Evolutionary conservation across 1,140 invertebrate species (phyloP).

Genomic region (Drosophila triauraria): DNA sequence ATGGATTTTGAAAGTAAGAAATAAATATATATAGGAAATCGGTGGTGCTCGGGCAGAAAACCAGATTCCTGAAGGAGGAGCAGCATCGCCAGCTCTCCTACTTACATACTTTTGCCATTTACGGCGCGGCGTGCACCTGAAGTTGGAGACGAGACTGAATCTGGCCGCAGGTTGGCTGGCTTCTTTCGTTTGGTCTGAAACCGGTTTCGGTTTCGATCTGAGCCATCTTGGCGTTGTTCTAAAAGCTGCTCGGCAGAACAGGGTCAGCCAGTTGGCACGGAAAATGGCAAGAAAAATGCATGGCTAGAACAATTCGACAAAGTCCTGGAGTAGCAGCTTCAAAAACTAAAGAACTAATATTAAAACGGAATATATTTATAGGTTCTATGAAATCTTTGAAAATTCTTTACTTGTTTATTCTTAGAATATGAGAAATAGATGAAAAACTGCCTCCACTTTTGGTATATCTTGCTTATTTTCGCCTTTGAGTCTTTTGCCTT

Average conservation of each 20-base stretch:
- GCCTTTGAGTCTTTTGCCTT: neutral
- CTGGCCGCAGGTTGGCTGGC: slow-evolving; percentile 35
- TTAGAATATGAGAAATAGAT: neutral
- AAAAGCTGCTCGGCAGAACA: slow-evolving; percentile 66
- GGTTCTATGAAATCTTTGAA: no score
- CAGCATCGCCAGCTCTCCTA: slow-evolving; percentile 26
- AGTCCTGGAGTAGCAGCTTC: slow-evolving; percentile 3
- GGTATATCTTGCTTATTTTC: neutral
- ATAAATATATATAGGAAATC: slow-evolving; percentile 18
- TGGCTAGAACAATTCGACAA: slow-evolving; percentile 3
- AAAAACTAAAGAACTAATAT: neutral
- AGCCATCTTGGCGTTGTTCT: slow-evolving; percentile 51
- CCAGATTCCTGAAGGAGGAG: slow-evolving; percentile 47
- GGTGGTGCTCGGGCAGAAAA: slow-evolving; percentile 16
- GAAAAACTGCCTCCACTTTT: neutral
- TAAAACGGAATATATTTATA: no score
- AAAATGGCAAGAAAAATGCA: slow-evolving; percentile 27
- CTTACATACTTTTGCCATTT: slow-evolving; percentile 58
- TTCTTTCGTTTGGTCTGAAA: slow-evolving; percentile 27
- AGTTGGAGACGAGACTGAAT: slow-evolving; percentile 27
- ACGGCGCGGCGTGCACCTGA: slow-evolving; percentile 34
- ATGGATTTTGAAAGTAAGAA: slow-evolving; percentile 29
- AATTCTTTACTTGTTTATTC: neutral
- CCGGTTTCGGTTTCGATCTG: slow-evolving; percentile 45
- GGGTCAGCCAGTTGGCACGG: slow-evolving; percentile 72